Evolutionary conservation across 2,888 invertebrate genomes (phyloP), one percentile per base, ranked within the genome.

Genomic region (Hipparchia semele): DNA sequence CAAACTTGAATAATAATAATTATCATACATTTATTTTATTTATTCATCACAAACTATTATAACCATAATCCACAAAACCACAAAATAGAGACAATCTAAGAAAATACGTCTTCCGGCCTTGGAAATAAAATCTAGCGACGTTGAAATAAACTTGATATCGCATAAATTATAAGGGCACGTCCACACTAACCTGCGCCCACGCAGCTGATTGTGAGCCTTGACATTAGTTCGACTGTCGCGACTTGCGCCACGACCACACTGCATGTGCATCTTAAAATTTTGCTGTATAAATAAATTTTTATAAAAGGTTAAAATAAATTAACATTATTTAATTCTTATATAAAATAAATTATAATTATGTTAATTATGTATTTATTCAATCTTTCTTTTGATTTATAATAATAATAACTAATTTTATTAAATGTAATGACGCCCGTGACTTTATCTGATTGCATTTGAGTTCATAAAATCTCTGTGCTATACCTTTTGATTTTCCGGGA

Each of bases 121-220:
- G 69, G 59, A 46, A 56, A 68, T 68, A 73, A 71, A 71, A 60
- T 68, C 73, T 73, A 68, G 68, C 56, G 72, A 71, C 71, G 68
- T 73, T 68, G 65, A 73, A 71, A 73, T 73, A 73, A 75, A 73
- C 75, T 69, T 71, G 73, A 76, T 76, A 76, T 60, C 59, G 74
- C 73, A 73, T 71, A 76, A 76, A 73, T 73, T 54, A 60, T 70
- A 70, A 69, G 46, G 79, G 56, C 82, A 10, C 80, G 82, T 92
- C 92, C 87, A 87, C 68, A 80, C 46, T 80, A 84, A 60, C 78
- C 75, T 61, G 78, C 90, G 88, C 92, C 92, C 87, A 93, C 93
- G 91, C 90, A 87, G 81, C 85, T 91, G 92, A 92, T 92, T 92
- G 92, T 91, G 86, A 85, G 88, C 92, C 92, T 92, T 91, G 92